phyloP scores from a whole-genome alignment of 2,888 invertebrate genomes.

The Vandiemenella viatica region DNA sequence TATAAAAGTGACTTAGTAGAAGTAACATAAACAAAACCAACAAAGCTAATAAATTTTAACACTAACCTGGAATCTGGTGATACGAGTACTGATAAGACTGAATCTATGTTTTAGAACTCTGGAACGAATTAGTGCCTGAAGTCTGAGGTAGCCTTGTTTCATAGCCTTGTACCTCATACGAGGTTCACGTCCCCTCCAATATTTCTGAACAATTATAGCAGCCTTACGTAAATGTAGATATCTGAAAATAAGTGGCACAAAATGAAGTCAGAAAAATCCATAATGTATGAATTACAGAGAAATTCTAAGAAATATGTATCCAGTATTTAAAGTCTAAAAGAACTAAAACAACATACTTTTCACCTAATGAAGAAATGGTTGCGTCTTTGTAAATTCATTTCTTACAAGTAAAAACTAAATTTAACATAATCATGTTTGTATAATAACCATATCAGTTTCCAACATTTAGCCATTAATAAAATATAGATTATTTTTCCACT shows the following conservation, averaged over 20 bases:
- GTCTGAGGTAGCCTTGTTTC: conserved; percentile 62
- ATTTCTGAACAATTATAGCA: conserved; percentile 64
- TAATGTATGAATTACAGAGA: neutral
- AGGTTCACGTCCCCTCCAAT: conserved; percentile 63
- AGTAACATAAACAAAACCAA: too few species aligned
- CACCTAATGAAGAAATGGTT: too few species aligned
- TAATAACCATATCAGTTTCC: too few species aligned
- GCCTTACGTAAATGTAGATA: conserved; percentile 57
- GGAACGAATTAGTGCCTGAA: conserved; percentile 71
- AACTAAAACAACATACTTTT: too few species aligned
- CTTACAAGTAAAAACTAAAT: too few species aligned
- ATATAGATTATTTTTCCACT: too few species aligned
- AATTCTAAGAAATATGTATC: neutral
- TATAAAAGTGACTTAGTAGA: too few species aligned
- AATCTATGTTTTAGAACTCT: conserved; percentile 58
- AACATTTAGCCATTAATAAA: too few species aligned
- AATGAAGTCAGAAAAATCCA: neutral
- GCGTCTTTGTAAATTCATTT: too few species aligned
- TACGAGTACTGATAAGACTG: conserved; percentile 47
- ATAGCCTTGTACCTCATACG: conserved; percentile 52
- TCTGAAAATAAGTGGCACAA: conserved; percentile 20
- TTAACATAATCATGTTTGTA: too few species aligned
- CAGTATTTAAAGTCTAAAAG: too few species aligned
- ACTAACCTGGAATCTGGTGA: conserved; percentile 51
- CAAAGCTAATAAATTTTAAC: too few species aligned